Evolutionary conservation across 2,888 invertebrate genomes (phyloP).

Genomic region (Drosophila maculinotata): DNA sequence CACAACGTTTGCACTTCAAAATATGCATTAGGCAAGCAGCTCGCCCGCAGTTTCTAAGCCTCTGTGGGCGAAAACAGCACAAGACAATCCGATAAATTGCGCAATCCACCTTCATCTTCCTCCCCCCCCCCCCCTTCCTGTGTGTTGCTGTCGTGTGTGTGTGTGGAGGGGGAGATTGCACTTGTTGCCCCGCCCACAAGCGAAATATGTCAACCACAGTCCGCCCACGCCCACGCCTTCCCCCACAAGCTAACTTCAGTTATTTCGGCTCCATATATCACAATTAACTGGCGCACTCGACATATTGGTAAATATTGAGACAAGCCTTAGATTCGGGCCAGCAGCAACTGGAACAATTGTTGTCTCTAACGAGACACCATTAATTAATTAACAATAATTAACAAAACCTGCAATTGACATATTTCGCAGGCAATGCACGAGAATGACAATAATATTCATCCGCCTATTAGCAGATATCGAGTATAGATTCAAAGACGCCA

Average conservation of each 20-base stretch:
- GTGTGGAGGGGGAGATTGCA: slow-evolving; percentile 27
- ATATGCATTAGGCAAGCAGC: slow-evolving; percentile 48
- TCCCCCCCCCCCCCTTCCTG: no score
- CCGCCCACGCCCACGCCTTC: slow-evolving; percentile 11
- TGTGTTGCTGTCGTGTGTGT: not conserved
- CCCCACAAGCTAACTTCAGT: slow-evolving; percentile 6
- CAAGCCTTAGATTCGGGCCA: slow-evolving; percentile 9
- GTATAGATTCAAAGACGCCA: not conserved
- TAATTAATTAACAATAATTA: slow-evolving; percentile 47
- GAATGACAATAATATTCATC: slow-evolving; percentile 12
- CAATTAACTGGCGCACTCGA: slow-evolving; percentile 24
- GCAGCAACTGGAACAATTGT: not conserved
- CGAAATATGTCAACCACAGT: slow-evolving; percentile 22
- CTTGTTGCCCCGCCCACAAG: slow-evolving; percentile 25
- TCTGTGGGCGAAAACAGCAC: slow-evolving; percentile 31
- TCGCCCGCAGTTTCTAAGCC: slow-evolving; percentile 15
- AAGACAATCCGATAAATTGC: slow-evolving; percentile 40
- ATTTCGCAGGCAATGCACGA: slow-evolving; percentile 2
- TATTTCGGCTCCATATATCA: slow-evolving; percentile 42
- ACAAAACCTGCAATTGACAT: slow-evolving; percentile 25
- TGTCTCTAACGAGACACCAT: slow-evolving; percentile 5
- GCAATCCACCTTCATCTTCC: slow-evolving; percentile 31
- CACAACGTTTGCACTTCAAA: slow-evolving; percentile 43
- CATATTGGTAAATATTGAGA: slow-evolving; percentile 23
- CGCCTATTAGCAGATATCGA: slow-evolving; percentile 8